These are phyloP conservation scores for Gerris buenoi DNA, from an alignment of 1,140 invertebrate species.

Conservation along the genomic window DNA sequence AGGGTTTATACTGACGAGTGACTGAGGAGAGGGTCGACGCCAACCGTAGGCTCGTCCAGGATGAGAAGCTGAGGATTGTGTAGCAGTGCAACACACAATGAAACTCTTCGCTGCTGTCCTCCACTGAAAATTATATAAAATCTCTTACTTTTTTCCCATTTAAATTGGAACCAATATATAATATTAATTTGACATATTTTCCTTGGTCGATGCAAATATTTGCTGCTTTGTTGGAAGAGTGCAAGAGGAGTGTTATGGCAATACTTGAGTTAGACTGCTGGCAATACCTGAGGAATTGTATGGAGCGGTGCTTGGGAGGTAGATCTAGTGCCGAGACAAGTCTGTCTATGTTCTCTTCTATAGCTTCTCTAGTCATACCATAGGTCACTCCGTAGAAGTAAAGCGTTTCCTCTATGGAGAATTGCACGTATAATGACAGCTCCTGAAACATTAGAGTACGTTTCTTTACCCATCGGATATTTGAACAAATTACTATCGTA, in stretches of 20 bases:
- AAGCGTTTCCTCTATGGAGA: constrained; percentile 68
- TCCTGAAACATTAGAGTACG: constrained; percentile 43
- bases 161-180: not conserved
- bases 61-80: not conserved
- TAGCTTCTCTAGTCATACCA: constrained; percentile 47
- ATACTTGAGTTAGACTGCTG: too few species aligned
- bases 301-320: constrained; percentile 33
- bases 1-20: not conserved
- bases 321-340: constrained; percentile 56
- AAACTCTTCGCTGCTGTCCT: not conserved
- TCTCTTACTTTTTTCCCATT: not conserved
- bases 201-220: not conserved
- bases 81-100: not conserved
- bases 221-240: not conserved
- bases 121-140: not conserved
- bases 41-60: not conserved
- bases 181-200: not conserved
- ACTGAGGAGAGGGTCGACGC: not conserved
- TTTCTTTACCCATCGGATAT: too few species aligned
- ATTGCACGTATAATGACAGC: constrained; percentile 72
- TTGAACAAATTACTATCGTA: too few species aligned
- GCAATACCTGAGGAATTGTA: not conserved
- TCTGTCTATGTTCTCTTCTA: constrained; percentile 46
- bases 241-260: too few species aligned
- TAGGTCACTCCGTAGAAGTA: constrained; percentile 78